Evolutionary conservation across 2,888 invertebrate species (phyloP).

Genomic region (Eumacrocentrus americanus): DNA sequence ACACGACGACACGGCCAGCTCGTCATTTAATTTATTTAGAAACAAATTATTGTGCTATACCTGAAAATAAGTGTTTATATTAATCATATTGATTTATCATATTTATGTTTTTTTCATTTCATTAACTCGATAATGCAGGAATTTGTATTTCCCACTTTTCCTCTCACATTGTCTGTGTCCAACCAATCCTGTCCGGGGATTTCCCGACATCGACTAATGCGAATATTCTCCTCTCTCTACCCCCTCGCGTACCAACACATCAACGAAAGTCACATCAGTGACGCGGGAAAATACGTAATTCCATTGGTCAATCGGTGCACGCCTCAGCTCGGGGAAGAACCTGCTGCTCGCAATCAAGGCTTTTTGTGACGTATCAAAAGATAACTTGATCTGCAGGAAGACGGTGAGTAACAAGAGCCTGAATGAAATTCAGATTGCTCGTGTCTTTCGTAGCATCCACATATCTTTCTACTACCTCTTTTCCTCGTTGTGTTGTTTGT

Average conservation of each 20-base stretch:
- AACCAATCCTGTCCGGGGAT: too few relatives aligned
- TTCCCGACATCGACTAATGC: too few relatives aligned
- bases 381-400: slow-evolving; percentile 15
- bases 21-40: neutral
- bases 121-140: neutral
- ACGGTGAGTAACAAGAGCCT: slow-evolving; percentile 22
- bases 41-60: neutral
- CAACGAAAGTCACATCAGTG: neutral
- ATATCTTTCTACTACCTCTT: neutral
- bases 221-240: neutral
- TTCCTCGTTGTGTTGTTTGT: too few relatives aligned
- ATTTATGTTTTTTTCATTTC: too few relatives aligned
- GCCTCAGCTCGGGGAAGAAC: slow-evolving; percentile 37
- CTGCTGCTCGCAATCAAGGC: slow-evolving; percentile 29
- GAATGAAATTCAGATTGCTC: slow-evolving; percentile 1
- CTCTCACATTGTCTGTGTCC: neutral
- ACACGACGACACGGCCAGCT: neutral
- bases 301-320: slow-evolving; percentile 27
- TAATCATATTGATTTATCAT: neutral
- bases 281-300: neutral
- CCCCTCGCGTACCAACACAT: slow-evolving; percentile 2
- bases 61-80: neutral
- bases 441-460: neutral
- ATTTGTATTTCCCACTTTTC: neutral
- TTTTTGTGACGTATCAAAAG: slow-evolving; percentile 20